Conservation (phyloP, 2,797 vertebrate species). For the Phrynocephalus guinanensis region DNA sequence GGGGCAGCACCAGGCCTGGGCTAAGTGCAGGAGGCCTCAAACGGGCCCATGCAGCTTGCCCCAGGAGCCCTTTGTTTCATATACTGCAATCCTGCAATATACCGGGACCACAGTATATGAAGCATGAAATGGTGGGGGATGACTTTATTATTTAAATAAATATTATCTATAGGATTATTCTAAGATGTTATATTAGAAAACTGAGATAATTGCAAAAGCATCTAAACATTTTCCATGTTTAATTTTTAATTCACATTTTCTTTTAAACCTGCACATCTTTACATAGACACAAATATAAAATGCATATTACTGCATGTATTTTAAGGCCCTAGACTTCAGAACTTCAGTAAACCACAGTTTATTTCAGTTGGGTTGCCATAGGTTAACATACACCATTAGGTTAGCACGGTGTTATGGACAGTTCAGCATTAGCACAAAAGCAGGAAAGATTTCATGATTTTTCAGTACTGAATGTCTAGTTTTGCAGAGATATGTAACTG, state of each 20-base stretch:
- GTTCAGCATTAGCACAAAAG: background rate
- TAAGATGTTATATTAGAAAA: conserved; percentile 24
- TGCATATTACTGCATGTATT: background rate
- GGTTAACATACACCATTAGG: background rate
- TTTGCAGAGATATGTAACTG: background rate
- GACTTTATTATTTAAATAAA: conserved; percentile 8
- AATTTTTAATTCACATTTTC: background rate
- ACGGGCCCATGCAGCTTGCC: too few species aligned
- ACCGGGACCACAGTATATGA: too few species aligned
- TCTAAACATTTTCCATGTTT: background rate
- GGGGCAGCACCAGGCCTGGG: too few species aligned
- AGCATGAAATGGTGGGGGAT: too few species aligned
- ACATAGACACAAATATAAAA: background rate
- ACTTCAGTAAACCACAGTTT: background rate
- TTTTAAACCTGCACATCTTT: background rate
- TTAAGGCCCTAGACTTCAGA: background rate
- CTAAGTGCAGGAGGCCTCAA: too few species aligned
- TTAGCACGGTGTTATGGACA: background rate
- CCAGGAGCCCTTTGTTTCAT: too few species aligned
- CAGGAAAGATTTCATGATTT: background rate
- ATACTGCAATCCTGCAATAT: too few species aligned
- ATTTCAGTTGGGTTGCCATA: background rate
- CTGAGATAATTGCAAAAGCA: background rate
- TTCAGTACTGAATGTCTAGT: background rate
- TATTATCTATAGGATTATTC: background rate